A percentile compares a stretch with the other conserved stretches of the same genome.
Conservation (phyloP, 2,113 vertebrate genomes). For the Ageneiosus marmoratus region DNA sequence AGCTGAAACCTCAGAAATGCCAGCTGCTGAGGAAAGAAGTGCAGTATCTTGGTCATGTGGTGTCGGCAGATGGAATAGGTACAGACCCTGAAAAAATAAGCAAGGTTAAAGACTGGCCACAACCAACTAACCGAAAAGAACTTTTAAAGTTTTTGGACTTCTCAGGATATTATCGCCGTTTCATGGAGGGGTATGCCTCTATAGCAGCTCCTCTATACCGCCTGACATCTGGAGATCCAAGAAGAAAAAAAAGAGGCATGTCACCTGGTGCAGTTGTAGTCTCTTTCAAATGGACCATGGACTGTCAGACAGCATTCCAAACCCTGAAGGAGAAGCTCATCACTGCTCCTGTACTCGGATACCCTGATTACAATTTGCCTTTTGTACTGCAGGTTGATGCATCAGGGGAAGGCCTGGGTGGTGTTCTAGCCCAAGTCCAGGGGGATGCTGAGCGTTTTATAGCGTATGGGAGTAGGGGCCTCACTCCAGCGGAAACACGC, state of each 20-base stretch:
- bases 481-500: not conserved
- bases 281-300: no score
- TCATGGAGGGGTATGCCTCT: not conserved
- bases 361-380: no score
- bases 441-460: not conserved
- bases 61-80: not conserved
- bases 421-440: not conserved
- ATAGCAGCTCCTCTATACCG: not conserved
- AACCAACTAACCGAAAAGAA: not conserved
- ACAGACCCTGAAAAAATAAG: not conserved
- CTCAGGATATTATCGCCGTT: not conserved
- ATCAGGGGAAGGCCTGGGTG: not conserved
- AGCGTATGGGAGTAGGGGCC: not conserved
- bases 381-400: not conserved
- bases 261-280: no score
- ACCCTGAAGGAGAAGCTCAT: no score
- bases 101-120: not conserved
- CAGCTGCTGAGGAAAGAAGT: slow-evolving; percentile 9
- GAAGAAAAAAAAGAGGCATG: not conserved
- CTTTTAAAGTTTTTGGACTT: not conserved
- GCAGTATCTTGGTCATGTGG: slow-evolving; percentile 6
- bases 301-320: no score
- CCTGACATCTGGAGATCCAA: not conserved
- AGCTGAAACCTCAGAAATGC: not conserved
- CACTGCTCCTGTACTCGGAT: no score